Base-by-base conservation (phyloP, 2,888 invertebrate genomes). In the Yponomeuta sedellus region DNA sequence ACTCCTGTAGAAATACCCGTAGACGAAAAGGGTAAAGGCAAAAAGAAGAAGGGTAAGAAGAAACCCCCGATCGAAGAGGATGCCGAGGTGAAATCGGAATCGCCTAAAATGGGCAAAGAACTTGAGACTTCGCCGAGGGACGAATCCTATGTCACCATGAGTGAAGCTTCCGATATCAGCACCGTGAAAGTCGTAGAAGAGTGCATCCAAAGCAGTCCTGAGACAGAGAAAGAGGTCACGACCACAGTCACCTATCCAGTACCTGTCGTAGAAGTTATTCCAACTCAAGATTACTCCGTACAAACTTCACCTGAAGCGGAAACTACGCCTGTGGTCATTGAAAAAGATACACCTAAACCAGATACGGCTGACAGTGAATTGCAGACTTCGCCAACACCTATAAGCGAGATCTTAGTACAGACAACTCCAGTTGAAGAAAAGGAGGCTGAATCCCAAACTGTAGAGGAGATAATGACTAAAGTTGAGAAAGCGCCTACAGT, bases 151-250 rank as follows among this genome's bases (percentile, higher is more conserved):
- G 92, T 88, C 71, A 92, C 92, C 4, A 84, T 94, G 67, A 93
- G 93, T 68, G 93, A 93, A 72, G 86, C 83, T 64, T 92, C 93
- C 11, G 92, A 93, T 66, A 89, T 92, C 3, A 89, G 88, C 22
- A 92, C 93, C 8, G 93, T 94, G 0, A 95, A 94, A 86, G 88
- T 95, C 40, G 79, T 95, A 12, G 94, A 95, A 84, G 94, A 95
- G 85, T 90, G 90, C 67, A 71, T 94, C 10, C 81, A 93, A 59
- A 88, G 92, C 22, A 88, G 93, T 66, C 92, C 93, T 20, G 92
- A 89, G 71, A 75, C 76, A 10, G 75, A 85, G 64, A 78, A 80
- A 68, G 92, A 93, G 73, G 88, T 93, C 0, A 83, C 92, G n/a
- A 87, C 92, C 58, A 92, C 93, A 64, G 85, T 94, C 0, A 84